These are phyloP conservation scores for Synanceia verrucosa DNA, from an alignment of 2,797 vertebrate species.

Conservation along the genomic window DNA sequence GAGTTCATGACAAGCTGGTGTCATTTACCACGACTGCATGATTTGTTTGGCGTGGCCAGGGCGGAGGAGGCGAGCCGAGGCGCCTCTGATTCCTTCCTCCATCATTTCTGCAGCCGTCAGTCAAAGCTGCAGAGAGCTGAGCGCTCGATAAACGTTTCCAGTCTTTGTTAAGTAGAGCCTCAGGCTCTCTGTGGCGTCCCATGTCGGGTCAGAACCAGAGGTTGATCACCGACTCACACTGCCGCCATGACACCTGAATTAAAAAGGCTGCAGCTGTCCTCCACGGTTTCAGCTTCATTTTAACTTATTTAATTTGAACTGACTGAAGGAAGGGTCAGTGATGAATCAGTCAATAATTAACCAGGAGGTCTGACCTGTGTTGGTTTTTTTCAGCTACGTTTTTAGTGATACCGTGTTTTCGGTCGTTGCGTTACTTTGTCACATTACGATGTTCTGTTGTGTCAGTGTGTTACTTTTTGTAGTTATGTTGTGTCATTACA, in stretches of 20 bases:
- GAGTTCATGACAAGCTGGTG: constrained; percentile 56
- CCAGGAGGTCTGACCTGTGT: too few relatives aligned
- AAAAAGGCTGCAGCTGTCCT: too few relatives aligned
- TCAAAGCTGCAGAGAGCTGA: constrained; percentile 56
- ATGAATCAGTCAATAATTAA: too few relatives aligned
- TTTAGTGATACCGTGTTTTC: too few relatives aligned
- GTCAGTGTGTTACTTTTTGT: too few relatives aligned
- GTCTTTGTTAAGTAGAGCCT: constrained; percentile 44
- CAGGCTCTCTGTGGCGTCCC: background rate
- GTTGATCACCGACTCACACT: constrained; percentile 18
- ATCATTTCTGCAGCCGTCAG: constrained; percentile 62
- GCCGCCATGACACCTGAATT: background rate
- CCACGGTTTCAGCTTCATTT: too few relatives aligned
- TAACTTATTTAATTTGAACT: too few relatives aligned
- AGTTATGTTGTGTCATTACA: too few relatives aligned
- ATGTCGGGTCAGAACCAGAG: constrained; percentile 1
- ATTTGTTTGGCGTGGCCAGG: constrained; percentile 57
- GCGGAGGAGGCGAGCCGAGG: constrained; percentile 46
- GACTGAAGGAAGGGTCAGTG: too few relatives aligned
- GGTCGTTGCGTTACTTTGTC: too few relatives aligned
- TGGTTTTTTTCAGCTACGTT: too few relatives aligned
- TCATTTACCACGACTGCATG: constrained; percentile 59
- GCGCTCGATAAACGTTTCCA: constrained; percentile 51
- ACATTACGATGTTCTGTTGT: too few relatives aligned
- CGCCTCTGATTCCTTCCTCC: constrained; percentile 62